Evolutionary conservation across 2,797 vertebrate species (phyloP), one percentile per base, ranked within the genome.

Genomic region (Holocentrus rufus): DNA sequence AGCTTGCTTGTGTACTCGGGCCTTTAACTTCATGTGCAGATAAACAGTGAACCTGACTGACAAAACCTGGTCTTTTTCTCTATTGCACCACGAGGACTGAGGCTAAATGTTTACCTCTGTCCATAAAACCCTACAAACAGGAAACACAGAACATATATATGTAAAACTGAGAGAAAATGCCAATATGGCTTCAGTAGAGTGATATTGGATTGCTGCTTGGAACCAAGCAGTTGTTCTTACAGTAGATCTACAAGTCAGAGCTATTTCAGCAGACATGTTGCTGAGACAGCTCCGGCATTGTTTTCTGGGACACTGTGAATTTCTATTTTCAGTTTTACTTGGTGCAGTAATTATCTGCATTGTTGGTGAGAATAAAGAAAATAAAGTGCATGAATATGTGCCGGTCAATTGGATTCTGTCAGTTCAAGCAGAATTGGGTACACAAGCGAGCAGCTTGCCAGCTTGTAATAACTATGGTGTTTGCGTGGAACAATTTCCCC

Each of bases 381-480:
- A 94, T 94, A 94, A 93, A 95, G 93, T 94, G 92, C 91, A 93
- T 93, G 94, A 94, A 94, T 94, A 92, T 93, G 92, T 94, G 93
- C 91, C 93, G 94, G 94, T 95, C 94, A 95, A 95, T 95, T 94
- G 94, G 93, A 94, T 94, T 95, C 94, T 95, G 94, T 94, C 94
- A 95, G 93, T 94, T 94, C 91, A 92, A 92, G 91, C 94, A 91
- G 93, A 94, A 94, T 94, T 94, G 92, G 92, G 92, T 92, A 93
- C 93, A 94, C 93, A 93, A 92, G 90, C 90, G 84, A 90, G 89
- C 87, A 86, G 91, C 92, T 93, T 94, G 94, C 93, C 93, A 94
- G 93, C 90, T 92, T 88, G 91, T 93, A 94, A 95, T 94, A 94
- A 94, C 92, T 92, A 92, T 89, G 93, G 92, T 94, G 94, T 93